A percentile compares a stretch with the other conserved stretches of the same genome.
phyloP scores from a whole-genome alignment of 2,113 vertebrate species.

The Rhodinocichla rosea region DNA sequence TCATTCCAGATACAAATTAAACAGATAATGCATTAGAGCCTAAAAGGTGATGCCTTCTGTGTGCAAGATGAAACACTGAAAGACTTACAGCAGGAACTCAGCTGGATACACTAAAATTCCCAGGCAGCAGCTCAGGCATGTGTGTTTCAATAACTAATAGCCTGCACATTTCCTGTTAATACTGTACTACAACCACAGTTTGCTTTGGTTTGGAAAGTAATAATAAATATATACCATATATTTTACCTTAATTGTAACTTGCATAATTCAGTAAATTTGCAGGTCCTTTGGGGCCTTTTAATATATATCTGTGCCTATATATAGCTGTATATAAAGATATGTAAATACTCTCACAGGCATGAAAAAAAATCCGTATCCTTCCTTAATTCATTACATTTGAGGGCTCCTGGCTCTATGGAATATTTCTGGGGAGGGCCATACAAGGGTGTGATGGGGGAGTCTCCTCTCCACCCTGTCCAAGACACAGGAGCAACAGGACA shows the following conservation, averaged over 20 bases:
- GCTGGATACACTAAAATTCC: constrained; percentile 19
- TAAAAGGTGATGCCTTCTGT: not conserved
- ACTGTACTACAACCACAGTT: constrained; percentile 24
- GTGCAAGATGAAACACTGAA: not conserved
- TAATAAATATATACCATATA: constrained; percentile 43
- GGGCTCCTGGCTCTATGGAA: not conserved
- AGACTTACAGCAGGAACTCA: not conserved
- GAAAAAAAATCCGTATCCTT: not conserved
- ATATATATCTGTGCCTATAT: not conserved
- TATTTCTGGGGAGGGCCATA: not conserved
- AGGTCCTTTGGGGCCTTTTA: not conserved
- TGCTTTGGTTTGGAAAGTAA: constrained; percentile 49
- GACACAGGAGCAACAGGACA: not conserved
- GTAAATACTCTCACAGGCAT: not conserved
- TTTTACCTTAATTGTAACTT: constrained; percentile 44
- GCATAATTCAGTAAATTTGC: not conserved
- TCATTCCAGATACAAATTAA: not conserved
- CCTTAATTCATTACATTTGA: not conserved
- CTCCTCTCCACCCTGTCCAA: not conserved
- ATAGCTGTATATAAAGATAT: not conserved
- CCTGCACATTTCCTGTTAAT: constrained; percentile 59
- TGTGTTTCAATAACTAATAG: constrained; percentile 49
- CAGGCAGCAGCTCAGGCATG: constrained; percentile 26
- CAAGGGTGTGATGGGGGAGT: not conserved
- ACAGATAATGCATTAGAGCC: not conserved